These are phyloP conservation scores for Enteromius viviparus DNA, from an alignment of 2,797 vertebrate genomes.

Conservation along the genomic window DNA sequence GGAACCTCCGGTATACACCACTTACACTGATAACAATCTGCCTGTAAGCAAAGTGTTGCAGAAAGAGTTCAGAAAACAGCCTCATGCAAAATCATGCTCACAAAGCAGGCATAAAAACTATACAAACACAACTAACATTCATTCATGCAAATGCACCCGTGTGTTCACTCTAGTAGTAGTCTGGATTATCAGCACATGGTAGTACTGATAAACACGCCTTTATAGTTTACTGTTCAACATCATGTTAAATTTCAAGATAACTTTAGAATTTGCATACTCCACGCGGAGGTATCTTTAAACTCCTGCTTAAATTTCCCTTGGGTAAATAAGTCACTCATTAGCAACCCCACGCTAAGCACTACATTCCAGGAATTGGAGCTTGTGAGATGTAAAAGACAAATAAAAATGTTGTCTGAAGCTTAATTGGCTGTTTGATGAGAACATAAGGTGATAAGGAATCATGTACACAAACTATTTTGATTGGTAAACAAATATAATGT, in stretches of 20 bases:
- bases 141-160: conserved; percentile 11
- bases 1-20: conserved; percentile 28
- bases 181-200: conserved; percentile 18
- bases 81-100: conserved; percentile 23
- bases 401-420: background rate
- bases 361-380: conserved; percentile 30
- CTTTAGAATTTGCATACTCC: conserved; percentile 43
- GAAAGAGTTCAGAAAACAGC: background rate
- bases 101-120: conserved; percentile 4
- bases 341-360: conserved; percentile 18
- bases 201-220: conserved; percentile 17
- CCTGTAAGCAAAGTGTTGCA: conserved; percentile 4
- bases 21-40: conserved; percentile 45
- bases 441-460: conserved; percentile 4
- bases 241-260: conserved; percentile 39
- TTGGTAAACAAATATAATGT: conserved; percentile 46
- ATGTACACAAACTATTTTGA: conserved; percentile 35
- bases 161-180: background rate
- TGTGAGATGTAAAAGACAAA: conserved; percentile 3
- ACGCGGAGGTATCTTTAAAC: conserved; percentile 33
- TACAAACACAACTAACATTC: background rate
- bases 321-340: conserved; percentile 42
- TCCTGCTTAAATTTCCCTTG: conserved; percentile 7
- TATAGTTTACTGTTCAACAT: conserved; percentile 32
- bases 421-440: conserved; percentile 16